Percentiles rank a stretch among this genome's conserved stretches.
These are phyloP conservation scores for Sarotherodon lohbergeri DNA, from an alignment of 2,113 vertebrate species.

Conservation along the genomic window DNA sequence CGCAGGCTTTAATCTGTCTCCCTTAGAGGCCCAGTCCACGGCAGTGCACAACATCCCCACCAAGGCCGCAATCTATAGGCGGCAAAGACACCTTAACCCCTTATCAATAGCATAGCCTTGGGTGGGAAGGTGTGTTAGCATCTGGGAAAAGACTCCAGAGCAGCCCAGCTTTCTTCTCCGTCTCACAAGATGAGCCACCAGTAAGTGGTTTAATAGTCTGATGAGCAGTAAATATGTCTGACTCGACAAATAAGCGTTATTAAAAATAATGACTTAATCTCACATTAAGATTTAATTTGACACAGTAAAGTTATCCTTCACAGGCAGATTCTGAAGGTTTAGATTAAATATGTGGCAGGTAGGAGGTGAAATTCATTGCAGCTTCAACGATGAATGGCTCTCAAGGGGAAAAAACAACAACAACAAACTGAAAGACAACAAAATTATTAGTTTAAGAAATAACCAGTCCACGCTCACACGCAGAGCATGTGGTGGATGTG, in stretches of 20 bases:
- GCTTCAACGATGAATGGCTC: neutral
- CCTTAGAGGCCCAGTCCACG: conserved; percentile 44
- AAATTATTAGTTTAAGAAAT: neutral
- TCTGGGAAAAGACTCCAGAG: neutral
- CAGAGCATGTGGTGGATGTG: neutral
- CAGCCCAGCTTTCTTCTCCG: neutral
- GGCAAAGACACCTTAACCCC: conserved; percentile 33
- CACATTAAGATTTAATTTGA: neutral
- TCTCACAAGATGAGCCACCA: neutral
- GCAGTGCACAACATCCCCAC: conserved; percentile 10
- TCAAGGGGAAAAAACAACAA: neutral
- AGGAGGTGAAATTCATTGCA: neutral
- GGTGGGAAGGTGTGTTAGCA: neutral
- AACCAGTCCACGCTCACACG: neutral
- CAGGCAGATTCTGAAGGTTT: neutral
- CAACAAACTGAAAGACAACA: neutral
- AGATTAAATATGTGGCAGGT: neutral
- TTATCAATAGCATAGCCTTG: conserved; percentile 45
- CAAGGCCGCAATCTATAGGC: conserved; percentile 47
- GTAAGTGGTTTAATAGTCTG: neutral
- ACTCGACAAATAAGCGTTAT: neutral
- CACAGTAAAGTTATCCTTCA: neutral
- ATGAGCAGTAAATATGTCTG: neutral
- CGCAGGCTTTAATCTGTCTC: conserved; percentile 55
- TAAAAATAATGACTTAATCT: neutral